Evolutionary conservation across 2,888 invertebrate genomes (phyloP).

Genomic region (Asteroscopus sphinx): DNA sequence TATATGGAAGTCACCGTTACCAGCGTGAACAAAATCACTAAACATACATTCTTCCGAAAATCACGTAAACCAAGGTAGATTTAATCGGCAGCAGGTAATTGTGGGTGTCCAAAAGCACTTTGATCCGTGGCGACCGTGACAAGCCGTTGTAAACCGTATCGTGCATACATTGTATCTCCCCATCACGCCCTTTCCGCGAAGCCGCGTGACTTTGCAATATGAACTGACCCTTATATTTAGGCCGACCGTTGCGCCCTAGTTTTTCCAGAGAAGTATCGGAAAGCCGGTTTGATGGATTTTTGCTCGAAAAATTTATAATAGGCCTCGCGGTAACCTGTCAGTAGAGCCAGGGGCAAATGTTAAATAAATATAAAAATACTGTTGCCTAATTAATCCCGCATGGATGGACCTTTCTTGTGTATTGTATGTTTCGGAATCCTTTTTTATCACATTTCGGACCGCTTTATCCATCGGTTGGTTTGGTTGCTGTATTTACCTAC

Average conservation of each 20-base stretch:
- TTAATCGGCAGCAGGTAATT: neutral
- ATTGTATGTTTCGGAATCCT: conserved; percentile 5
- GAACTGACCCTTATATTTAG: conserved; percentile 64
- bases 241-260: conserved; percentile 57
- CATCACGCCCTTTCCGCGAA: conserved; percentile 51
- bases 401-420: conserved; percentile 24
- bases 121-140: conserved; percentile 36
- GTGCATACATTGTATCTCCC: conserved; percentile 42
- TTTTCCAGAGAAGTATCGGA: conserved; percentile 55
- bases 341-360: conserved; percentile 5
- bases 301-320: conserved; percentile 40
- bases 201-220: conserved; percentile 61
- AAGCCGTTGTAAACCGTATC: conserved; percentile 24
- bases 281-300: conserved; percentile 41
- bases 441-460: conserved; percentile 19
- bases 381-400: conserved; percentile 6
- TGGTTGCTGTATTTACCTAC: conserved; percentile 3
- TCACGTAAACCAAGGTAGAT: neutral
- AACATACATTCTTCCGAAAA: neutral
- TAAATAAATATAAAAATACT: conserved; percentile 14
- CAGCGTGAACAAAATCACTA: neutral
- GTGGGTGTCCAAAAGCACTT: conserved; percentile 19
- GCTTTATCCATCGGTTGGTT: conserved; percentile 26
- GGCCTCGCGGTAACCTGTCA: neutral
- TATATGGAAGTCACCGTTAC: neutral